Evolutionary conservation across 2,888 invertebrate species (phyloP).

Genomic region (Limenitis camilla): DNA sequence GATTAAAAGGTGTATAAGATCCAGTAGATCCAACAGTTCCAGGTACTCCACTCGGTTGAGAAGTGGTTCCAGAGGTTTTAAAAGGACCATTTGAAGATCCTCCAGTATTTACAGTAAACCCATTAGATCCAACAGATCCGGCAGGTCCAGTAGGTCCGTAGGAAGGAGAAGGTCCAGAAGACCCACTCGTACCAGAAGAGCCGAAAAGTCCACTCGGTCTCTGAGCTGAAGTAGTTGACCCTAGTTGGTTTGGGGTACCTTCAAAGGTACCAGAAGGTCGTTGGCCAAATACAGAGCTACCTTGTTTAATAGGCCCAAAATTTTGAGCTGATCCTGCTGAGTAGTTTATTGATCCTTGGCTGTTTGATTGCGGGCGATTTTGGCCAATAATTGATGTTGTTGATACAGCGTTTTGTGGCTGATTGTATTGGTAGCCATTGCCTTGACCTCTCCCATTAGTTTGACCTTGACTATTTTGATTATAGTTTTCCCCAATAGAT

Average conservation of each 20-base stretch:
- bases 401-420: conserved; percentile 11
- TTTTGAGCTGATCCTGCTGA: background rate
- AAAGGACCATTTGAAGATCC: too few relatives aligned
- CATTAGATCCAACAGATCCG: too few relatives aligned
- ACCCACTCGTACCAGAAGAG: too few relatives aligned
- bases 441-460: conserved; percentile 1
- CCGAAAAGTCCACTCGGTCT: too few relatives aligned
- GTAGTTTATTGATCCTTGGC: background rate
- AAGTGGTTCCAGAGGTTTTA: background rate
- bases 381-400: conserved; percentile 1
- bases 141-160: too few relatives aligned
- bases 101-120: too few relatives aligned
- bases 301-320: conserved; percentile 3
- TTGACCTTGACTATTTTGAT: background rate
- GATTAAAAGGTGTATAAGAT: background rate
- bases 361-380: conserved; percentile 3
- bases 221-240: background rate
- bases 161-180: too few relatives aligned
- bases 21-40: background rate
- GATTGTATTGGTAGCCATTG: conserved; percentile 19
- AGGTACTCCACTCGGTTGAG: too few relatives aligned
- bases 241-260: conserved; percentile 1
- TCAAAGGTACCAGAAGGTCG: background rate
- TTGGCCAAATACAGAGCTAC: background rate
- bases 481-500: background rate